These are phyloP conservation scores for Chiridota heheva DNA, from an alignment of 35 echinoderm and acorn worm species.

Conservation along the genomic window DNA sequence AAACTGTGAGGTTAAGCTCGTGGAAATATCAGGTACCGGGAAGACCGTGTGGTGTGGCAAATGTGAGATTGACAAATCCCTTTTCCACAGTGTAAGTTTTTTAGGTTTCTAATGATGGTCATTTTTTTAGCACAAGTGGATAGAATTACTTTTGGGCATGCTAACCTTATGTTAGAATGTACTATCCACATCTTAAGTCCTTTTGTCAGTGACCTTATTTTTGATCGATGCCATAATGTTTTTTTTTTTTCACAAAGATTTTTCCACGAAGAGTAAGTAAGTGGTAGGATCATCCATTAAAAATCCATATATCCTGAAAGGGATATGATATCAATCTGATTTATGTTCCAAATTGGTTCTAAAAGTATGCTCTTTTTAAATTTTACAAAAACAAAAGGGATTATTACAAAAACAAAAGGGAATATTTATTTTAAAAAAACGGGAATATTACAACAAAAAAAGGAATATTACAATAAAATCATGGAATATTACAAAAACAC, in stretches of 20 bases:
- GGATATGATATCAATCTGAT: too few species aligned
- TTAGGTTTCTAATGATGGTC: background rate
- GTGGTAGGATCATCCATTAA: too few species aligned
- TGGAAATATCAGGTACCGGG: constrained; percentile 59
- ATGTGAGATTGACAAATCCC: constrained; percentile 85
- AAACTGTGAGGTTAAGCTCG: constrained; percentile 78
- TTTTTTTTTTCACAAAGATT: background rate
- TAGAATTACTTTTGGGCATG: background rate
- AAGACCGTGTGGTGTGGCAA: constrained; percentile 75
- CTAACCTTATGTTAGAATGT: background rate
- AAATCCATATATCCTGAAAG: too few species aligned
- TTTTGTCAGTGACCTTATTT: background rate
- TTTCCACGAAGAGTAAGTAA: too few species aligned
- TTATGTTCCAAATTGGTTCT: too few species aligned
- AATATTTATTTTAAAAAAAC: too few species aligned
- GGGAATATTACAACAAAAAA: too few species aligned
- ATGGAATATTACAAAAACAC: too few species aligned
- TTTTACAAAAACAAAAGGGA: too few species aligned
- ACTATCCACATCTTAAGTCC: background rate
- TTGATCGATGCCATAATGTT: background rate
- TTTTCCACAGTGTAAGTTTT: constrained; percentile 92
- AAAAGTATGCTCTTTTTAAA: too few species aligned
- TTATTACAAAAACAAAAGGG: too few species aligned
- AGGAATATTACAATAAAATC: too few species aligned
- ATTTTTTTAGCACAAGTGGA: background rate